Conservation (phyloP, 2,888 invertebrate genomes). For the Caenorhabditis plicata region DNA sequence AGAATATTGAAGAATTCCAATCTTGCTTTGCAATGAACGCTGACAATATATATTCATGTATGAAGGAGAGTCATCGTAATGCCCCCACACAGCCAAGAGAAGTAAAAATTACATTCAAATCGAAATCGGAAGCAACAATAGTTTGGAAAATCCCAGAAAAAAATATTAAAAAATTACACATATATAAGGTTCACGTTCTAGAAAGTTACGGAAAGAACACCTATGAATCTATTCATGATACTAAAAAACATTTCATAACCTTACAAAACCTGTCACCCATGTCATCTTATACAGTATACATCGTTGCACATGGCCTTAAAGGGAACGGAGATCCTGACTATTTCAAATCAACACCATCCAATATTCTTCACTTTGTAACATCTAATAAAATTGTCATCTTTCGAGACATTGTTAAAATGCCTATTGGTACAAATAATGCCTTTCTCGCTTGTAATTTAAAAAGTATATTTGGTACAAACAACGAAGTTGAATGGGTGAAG, state of each 20-base stretch:
- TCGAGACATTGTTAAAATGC: slow-evolving; percentile 7
- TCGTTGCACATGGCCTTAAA: slow-evolving; percentile 21
- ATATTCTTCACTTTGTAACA: slow-evolving; percentile 22
- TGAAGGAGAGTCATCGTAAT: slow-evolving; percentile 40
- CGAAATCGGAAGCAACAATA: slow-evolving; percentile 3
- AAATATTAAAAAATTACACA: slow-evolving; percentile 1
- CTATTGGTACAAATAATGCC: slow-evolving; percentile 3
- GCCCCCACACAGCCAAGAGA: slow-evolving; percentile 49
- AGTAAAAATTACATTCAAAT: slow-evolving; percentile 7
- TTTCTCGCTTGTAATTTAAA: slow-evolving; percentile 23
- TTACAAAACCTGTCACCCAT: slow-evolving; percentile 14
- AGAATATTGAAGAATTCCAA: slow-evolving; percentile 24
- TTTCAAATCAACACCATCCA: slow-evolving; percentile 22
- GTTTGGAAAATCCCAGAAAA: slow-evolving; percentile 30
- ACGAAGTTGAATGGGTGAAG: slow-evolving; percentile 27
- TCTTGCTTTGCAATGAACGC: slow-evolving; percentile 57
- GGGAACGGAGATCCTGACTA: neutral
- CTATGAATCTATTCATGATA: slow-evolving; percentile 6
- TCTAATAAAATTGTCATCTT: slow-evolving; percentile 4
- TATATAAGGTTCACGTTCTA: slow-evolving; percentile 21
- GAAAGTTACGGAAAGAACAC: slow-evolving; percentile 7
- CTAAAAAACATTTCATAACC: slow-evolving; percentile 2
- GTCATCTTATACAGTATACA: slow-evolving; percentile 27
- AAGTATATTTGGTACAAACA: slow-evolving; percentile 1
- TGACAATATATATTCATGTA: slow-evolving; percentile 51